Evolutionary conservation across 1,140 invertebrate species (phyloP).

Genomic region (Helicorthomorpha holstii): DNA sequence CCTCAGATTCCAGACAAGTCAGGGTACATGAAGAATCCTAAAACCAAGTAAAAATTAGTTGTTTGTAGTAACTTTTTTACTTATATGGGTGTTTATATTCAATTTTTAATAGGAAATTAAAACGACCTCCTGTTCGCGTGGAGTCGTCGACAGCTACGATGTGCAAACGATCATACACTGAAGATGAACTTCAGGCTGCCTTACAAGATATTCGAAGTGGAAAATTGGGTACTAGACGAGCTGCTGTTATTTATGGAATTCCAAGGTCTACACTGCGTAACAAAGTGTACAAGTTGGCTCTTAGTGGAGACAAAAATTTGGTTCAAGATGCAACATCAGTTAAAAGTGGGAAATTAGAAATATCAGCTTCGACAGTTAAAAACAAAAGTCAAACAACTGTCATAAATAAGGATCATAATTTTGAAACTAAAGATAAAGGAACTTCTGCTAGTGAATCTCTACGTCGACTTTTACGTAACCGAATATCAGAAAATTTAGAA

Average conservation of each 20-base stretch:
- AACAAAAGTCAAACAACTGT: conserved; percentile 22
- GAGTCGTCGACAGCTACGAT: conserved; percentile 10
- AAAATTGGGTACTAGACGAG: conserved; percentile 73
- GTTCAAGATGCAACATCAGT: conserved; percentile 12
- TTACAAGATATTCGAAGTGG: conserved; percentile 81
- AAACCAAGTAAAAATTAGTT: too few relatives aligned
- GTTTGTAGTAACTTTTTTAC: conserved; percentile 2
- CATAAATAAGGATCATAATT: too few relatives aligned
- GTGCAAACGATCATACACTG: conserved; percentile 55
- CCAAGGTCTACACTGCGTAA: conserved; percentile 85
- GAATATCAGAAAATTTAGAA: conserved; percentile 14
- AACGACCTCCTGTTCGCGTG: conserved; percentile 9
- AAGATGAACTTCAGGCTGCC: conserved; percentile 75
- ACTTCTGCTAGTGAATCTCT: conserved; percentile 32
- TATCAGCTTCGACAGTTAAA: conserved; percentile 44
- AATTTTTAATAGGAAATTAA: conserved; percentile 10
- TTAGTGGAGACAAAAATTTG: conserved; percentile 34
- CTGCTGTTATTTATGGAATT: conserved; percentile 86
- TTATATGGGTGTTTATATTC: background rate
- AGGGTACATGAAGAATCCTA: conserved; percentile 18
- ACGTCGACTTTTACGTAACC: conserved; percentile 35
- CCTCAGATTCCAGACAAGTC: conserved; percentile 21
- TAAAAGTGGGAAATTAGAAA: conserved; percentile 30
- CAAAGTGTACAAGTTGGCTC: conserved; percentile 72
- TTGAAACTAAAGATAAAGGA: too few relatives aligned